Percentiles rank a stretch among this genome's conserved stretches.
phyloP scores from a whole-genome alignment of 2,113 vertebrate genomes.

The Colistium nudipinnis region DNA sequence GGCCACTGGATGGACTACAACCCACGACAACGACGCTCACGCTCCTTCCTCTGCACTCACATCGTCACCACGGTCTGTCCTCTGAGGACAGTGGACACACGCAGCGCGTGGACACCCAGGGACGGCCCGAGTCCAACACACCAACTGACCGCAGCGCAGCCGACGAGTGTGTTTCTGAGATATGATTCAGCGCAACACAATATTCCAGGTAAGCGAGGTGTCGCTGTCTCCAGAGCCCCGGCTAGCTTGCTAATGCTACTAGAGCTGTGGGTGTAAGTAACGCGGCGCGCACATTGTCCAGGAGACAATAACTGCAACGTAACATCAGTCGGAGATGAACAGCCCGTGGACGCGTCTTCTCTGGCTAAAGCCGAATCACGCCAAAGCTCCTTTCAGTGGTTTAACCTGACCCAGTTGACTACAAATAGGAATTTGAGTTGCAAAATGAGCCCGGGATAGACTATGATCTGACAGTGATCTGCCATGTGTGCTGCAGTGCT shows the following conservation, averaged over 20 bases:
- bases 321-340: too few relatives aligned
- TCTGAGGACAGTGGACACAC: neutral
- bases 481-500: too few relatives aligned
- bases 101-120: neutral
- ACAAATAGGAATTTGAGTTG: too few relatives aligned
- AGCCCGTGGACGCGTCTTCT: neutral
- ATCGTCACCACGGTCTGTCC: constrained; percentile 4
- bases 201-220: constrained; percentile 59
- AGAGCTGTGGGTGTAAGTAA: neutral
- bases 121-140: too few relatives aligned
- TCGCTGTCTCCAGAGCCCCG: neutral
- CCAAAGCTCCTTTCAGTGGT: too few relatives aligned
- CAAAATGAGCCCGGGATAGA: too few relatives aligned
- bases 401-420: too few relatives aligned
- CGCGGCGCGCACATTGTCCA: constrained; percentile 32
- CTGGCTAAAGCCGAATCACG: too few relatives aligned
- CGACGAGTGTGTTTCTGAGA: constrained; percentile 40
- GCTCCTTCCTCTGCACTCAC: constrained; percentile 27
- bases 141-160: neutral
- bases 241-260: constrained; percentile 46
- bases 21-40: constrained; percentile 26
- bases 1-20: neutral
- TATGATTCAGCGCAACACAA: constrained; percentile 57
- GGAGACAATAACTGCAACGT: constrained; percentile 27
- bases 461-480: neutral